Conservation (phyloP, 2,797 vertebrate species). For the Lagocephalus sceleratus region DNA sequence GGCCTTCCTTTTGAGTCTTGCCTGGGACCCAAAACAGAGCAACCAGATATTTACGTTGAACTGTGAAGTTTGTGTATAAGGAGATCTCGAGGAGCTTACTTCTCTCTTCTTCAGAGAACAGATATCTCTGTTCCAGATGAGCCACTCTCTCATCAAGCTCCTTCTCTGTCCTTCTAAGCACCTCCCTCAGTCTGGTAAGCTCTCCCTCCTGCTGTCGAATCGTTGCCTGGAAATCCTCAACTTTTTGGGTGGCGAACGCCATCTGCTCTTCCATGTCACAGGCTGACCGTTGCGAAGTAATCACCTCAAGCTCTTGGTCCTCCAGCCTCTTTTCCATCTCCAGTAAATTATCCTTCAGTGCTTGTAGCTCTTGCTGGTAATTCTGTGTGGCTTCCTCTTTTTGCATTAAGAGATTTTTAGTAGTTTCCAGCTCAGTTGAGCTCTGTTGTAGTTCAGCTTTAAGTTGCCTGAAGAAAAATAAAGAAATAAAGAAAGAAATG, state of each 20-base stretch:
- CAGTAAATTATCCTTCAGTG: constrained; percentile 67
- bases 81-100: constrained; percentile 66
- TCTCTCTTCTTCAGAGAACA: constrained; percentile 81
- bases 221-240: constrained; percentile 68
- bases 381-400: constrained; percentile 67
- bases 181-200: constrained; percentile 73
- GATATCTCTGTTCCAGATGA: constrained; percentile 79
- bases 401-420: constrained; percentile 39
- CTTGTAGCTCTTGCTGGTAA: constrained; percentile 62
- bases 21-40: constrained; percentile 40
- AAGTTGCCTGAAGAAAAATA: constrained; percentile 71
- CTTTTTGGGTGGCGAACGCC: constrained; percentile 67
- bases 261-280: constrained; percentile 71
- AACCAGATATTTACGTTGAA: neutral
- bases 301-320: constrained; percentile 69
- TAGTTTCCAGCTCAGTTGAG: constrained; percentile 49
- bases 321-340: constrained; percentile 70
- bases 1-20: constrained; percentile 75
- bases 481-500: no score
- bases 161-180: constrained; percentile 76
- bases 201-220: constrained; percentile 82
- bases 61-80: neutral
- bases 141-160: constrained; percentile 77
- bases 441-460: constrained; percentile 67
- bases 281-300: constrained; percentile 62